These are phyloP conservation scores for Schlechtendalia chinensis DNA, from an alignment of 1,140 invertebrate genomes.

Conservation along the genomic window DNA sequence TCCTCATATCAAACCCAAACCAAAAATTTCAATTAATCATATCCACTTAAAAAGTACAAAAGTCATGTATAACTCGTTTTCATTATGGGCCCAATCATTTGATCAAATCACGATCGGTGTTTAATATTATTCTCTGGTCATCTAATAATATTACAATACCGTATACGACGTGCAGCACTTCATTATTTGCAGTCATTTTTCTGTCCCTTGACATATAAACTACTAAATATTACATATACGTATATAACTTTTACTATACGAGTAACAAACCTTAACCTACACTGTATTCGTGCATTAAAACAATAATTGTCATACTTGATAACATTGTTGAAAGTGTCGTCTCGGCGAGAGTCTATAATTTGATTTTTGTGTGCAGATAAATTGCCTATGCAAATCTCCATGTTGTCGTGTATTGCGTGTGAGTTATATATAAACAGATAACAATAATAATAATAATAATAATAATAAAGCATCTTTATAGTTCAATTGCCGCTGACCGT, in stretches of 20 bases:
- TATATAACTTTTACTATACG: background rate
- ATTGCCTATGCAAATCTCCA: slow-evolving; percentile 20
- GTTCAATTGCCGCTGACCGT: background rate
- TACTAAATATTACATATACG: no score
- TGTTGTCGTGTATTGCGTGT: background rate
- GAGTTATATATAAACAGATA: background rate
- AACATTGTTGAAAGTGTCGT: background rate
- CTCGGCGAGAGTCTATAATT: background rate
- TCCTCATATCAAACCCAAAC: no score
- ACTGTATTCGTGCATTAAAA: slow-evolving; percentile 7
- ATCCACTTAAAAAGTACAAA: no score
- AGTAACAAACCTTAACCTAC: background rate
- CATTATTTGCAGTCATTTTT: background rate
- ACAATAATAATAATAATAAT: no score
- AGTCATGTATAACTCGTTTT: no score
- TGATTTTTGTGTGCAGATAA: slow-evolving; percentile 10
- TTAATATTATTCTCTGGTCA: no score
- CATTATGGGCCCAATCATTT: no score
- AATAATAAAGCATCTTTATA: no score
- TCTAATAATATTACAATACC: no score
- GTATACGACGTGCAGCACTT: background rate
- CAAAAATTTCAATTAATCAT: no score
- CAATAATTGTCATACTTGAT: background rate
- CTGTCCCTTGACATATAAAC: background rate
- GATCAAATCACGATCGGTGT: no score